Percentiles rank a stretch among this genome's conserved stretches.
These are phyloP conservation scores for Drosophila mulleri DNA, from an alignment of 2,888 invertebrate genomes.

Conservation along the genomic window DNA sequence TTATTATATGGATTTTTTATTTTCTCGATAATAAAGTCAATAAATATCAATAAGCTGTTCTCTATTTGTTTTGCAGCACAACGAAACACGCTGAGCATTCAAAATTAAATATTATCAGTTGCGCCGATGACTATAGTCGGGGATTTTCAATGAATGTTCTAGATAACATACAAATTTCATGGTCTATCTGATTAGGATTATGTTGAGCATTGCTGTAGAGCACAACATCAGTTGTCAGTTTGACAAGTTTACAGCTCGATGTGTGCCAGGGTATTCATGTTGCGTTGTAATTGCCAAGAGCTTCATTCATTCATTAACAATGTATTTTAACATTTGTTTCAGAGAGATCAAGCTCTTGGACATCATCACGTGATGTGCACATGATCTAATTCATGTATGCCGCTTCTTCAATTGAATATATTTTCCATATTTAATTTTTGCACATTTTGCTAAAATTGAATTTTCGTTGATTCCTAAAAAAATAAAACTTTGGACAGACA, in stretches of 20 bases:
- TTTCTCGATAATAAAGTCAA: conserved; percentile 17
- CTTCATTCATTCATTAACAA: neutral
- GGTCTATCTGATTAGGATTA: conserved; percentile 13
- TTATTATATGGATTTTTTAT: conserved; percentile 8
- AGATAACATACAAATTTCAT: conserved; percentile 6
- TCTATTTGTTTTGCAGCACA: conserved; percentile 9
- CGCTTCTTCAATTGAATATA: neutral
- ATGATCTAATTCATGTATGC: conserved; percentile 3
- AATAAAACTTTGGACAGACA: conserved; percentile 14
- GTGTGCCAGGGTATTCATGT: conserved; percentile 1
- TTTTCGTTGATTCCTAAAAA: conserved; percentile 30
- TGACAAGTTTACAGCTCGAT: conserved; percentile 2
- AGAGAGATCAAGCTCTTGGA: conserved; percentile 3
- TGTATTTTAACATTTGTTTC: conserved; percentile 13
- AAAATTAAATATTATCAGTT: conserved; percentile 33
- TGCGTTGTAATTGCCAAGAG: neutral
- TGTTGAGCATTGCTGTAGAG: neutral
- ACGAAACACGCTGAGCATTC: conserved; percentile 17
- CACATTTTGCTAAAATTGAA: conserved; percentile 43
- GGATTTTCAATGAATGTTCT: conserved; percentile 24
- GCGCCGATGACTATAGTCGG: conserved; percentile 35
- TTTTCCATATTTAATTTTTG: conserved; percentile 11
- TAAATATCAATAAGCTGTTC: conserved; percentile 13
- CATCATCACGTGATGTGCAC: conserved; percentile 38
- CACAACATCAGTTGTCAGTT: neutral